A percentile compares a stretch with the other conserved stretches of the same genome.
Conservation (phyloP, 2,113 vertebrate species). For the Heptranchias perlo region DNA sequence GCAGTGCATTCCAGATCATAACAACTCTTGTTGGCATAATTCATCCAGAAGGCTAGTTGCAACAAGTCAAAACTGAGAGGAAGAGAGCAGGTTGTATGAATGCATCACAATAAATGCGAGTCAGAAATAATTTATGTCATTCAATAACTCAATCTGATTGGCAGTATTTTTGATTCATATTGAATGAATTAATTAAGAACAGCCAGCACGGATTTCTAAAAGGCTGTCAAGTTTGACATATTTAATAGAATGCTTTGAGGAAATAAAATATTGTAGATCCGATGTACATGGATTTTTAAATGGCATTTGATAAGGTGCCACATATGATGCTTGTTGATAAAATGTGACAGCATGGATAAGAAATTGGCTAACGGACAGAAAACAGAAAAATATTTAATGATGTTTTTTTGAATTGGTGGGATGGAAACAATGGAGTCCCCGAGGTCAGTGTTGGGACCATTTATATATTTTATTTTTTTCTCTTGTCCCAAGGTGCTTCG, state of each 20-base stretch:
- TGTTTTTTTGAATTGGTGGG: background rate
- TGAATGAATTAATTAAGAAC: background rate
- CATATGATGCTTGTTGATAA: background rate
- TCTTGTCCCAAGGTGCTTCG: background rate
- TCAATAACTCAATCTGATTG: background rate
- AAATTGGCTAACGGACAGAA: background rate
- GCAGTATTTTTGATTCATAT: background rate
- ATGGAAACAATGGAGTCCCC: background rate
- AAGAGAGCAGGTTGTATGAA: background rate
- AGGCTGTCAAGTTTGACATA: background rate
- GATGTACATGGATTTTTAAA: background rate
- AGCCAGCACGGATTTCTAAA: background rate
- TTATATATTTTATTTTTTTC: background rate
- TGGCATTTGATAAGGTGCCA: background rate
- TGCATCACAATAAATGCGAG: background rate
- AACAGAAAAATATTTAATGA: background rate
- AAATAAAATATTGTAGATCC: background rate
- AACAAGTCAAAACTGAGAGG: constrained; percentile 7
- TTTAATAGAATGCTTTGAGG: background rate
- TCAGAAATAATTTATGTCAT: background rate
- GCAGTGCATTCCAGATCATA: too few species aligned
- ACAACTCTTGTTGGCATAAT: constrained; percentile 3
- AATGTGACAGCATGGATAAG: background rate
- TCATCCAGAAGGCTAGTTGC: background rate
- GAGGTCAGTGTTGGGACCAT: background rate